Base-by-base conservation (phyloP, 2,888 invertebrate genomes). In the Lordiphosa andalusiaca region DNA sequence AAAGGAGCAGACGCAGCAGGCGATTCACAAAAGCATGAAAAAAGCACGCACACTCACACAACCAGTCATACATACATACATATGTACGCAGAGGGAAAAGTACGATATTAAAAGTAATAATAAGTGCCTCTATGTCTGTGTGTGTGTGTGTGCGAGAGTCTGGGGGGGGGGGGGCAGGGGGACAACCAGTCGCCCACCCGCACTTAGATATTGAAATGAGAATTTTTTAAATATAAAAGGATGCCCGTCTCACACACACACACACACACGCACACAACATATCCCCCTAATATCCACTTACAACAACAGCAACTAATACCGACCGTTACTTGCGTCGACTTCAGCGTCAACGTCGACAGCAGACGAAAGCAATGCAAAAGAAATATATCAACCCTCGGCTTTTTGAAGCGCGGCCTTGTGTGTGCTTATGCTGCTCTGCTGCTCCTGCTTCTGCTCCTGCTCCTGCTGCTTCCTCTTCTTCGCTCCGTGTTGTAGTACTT, bases 51-150 rank as follows among this genome's bases (percentile, higher is more conserved):
- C 42, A 47, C 47, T 58, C 55, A 55, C 69, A 55, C 54, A 51
- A 9, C 38, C 6, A 38, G 3, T 9, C 53, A 47, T 47, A 36
- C 49, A 19, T 39, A 36, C 21, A 42, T 53, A 41, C 40, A 39
- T 39, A 39, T 9, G 41, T 37, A 35, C 33, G 39, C 36, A 53
- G 19, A 37, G 51, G 36, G 23, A 54, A 44, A 41, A 50, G 48
- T 49, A 60, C 60, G 65, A 82, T 86, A 87, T 86, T 87, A 87
- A 87, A 87, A 85, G 82, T 87, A 87, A 87, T 87, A 87, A 85
- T 84, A 86, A 87, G 86, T 87, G 78, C 84, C 86, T 86, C 30
- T 78, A 67, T 66, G 71, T 49, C 69, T 67, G 67, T 10, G 39
- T 66, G 71, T 53, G 70, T 67, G 67, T 10, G 39, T n/a, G 48